Evolutionary conservation across 2,113 vertebrate species (phyloP).

Genomic region (Aramus guarauna): DNA sequence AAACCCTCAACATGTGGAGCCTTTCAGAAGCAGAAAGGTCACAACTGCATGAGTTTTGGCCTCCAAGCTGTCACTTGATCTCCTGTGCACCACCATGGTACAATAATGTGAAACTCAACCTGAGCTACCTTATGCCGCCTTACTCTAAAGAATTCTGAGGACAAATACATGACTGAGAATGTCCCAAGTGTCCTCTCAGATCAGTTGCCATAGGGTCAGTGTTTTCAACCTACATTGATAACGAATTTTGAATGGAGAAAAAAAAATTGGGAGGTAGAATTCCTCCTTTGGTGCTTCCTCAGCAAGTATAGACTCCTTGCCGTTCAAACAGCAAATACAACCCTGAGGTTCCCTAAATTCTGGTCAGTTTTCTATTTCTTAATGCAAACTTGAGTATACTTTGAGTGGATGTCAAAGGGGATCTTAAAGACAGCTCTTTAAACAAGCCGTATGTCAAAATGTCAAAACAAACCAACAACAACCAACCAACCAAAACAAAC

Average conservation of each 20-base stretch:
- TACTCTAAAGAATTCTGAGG: not conserved
- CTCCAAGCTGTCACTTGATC: not conserved
- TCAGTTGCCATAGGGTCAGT: not conserved
- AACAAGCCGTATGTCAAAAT: not conserved
- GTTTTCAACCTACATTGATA: not conserved
- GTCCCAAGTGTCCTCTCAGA: not conserved
- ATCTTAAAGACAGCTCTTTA: not conserved
- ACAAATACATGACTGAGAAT: not conserved
- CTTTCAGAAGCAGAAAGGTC: not conserved
- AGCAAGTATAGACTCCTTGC: not conserved
- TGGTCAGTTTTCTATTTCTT: not conserved
- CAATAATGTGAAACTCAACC: not conserved
- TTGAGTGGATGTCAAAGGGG: not conserved
- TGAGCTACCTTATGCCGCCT: not conserved
- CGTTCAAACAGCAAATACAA: not conserved
- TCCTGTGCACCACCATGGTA: not conserved
- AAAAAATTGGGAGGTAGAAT: not conserved
- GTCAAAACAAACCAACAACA: not conserved
- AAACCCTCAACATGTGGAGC: not conserved
- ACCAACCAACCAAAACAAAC: not conserved
- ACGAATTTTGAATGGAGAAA: not conserved
- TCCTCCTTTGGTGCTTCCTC: not conserved
- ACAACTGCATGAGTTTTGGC: not conserved
- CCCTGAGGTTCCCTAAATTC: not conserved
- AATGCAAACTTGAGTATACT: not conserved